phyloP scores from a whole-genome alignment of 2,113 vertebrate genomes.

The Indicator indicator region DNA sequence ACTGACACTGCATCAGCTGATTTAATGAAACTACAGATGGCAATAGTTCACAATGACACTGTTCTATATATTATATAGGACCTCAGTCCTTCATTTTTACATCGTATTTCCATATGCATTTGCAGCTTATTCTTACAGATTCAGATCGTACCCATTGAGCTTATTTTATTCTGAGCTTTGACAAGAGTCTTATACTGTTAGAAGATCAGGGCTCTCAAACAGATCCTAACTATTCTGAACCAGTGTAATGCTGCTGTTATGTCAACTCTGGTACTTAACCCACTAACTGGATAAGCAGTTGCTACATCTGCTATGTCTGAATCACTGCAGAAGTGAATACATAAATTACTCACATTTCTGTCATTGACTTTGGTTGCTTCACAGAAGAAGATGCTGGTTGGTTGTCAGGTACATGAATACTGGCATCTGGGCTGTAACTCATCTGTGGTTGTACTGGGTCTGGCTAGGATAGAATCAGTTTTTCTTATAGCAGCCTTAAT shows the following conservation, averaged over 20 bases:
- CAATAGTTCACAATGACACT: neutral
- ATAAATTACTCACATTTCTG: neutral
- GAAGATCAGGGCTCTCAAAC: neutral
- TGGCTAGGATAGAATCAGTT: neutral
- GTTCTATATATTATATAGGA: neutral
- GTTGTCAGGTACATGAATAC: neutral
- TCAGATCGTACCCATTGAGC: neutral
- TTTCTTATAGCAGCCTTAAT: neutral
- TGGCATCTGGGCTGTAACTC: neutral
- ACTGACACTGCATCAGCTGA: neutral
- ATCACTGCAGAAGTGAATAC: neutral
- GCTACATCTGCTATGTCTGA: neutral
- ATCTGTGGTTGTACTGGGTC: neutral
- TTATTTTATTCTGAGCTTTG: neutral
- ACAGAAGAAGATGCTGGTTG: neutral
- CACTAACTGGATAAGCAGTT: neutral
- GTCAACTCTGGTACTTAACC: neutral
- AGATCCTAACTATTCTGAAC: neutral
- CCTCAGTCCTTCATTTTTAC: neutral
- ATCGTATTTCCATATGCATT: neutral
- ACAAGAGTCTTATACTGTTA: neutral
- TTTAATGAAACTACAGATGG: neutral
- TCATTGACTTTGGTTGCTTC: neutral
- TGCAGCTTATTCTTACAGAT: neutral
- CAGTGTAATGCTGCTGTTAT: neutral